These are phyloP conservation scores for Argyrosomus regius DNA, from an alignment of 2,797 vertebrate species.

Conservation along the genomic window DNA sequence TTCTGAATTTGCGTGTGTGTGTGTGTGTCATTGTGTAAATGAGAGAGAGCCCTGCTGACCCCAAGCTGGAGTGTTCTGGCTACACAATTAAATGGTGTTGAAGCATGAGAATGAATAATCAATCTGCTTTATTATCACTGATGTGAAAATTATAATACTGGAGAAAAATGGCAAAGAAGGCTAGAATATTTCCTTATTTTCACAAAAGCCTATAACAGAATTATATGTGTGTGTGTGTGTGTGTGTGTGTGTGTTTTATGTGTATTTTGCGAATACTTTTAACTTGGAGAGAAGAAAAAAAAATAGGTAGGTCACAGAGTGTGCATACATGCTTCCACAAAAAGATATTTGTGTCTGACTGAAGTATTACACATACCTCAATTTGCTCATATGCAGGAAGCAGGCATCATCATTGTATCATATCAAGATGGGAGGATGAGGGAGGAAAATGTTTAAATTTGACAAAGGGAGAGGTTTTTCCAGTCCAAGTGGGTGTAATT, in stretches of 20 bases:
- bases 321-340: slow-evolving; percentile 6
- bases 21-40: slow-evolving; percentile 68
- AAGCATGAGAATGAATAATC: slow-evolving; percentile 80
- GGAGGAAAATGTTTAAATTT: slow-evolving; percentile 74
- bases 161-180: slow-evolving; percentile 58
- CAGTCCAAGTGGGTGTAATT: slow-evolving; percentile 80
- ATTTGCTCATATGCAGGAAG: slow-evolving; percentile 44
- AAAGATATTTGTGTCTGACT: slow-evolving; percentile 34
- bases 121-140: slow-evolving; percentile 81
- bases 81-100: slow-evolving; percentile 85
- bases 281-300: not conserved
- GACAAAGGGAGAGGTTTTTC: slow-evolving; percentile 73
- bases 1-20: slow-evolving; percentile 39
- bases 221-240: not conserved
- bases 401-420: slow-evolving; percentile 50
- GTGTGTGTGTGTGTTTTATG: slow-evolving; percentile 13
- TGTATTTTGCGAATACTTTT: slow-evolving; percentile 31
- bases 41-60: slow-evolving; percentile 76
- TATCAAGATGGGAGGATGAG: slow-evolving; percentile 47
- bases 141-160: slow-evolving; percentile 75
- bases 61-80: slow-evolving; percentile 71
- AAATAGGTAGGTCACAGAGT: slow-evolving; percentile 10
- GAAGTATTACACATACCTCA: slow-evolving; percentile 44
- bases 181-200: slow-evolving; percentile 59
- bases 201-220: slow-evolving; percentile 35